Conservation (phyloP, 92 coral and sea anemone species). For the Parazoanthus darwini region DNA sequence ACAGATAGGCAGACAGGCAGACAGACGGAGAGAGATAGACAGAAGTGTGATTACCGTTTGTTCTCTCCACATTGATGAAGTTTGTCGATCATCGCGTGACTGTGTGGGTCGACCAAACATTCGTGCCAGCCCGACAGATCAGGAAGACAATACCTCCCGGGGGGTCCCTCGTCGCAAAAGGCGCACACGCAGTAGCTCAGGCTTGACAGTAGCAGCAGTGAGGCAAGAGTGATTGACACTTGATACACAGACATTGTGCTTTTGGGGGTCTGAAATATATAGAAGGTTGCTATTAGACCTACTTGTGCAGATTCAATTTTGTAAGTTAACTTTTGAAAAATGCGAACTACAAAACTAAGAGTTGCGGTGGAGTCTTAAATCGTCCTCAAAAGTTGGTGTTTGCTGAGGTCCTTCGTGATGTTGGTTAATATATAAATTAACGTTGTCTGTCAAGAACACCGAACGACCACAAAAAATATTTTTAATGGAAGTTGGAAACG, state of each 20-base stretch:
- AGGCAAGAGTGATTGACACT: not conserved
- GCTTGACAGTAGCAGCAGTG: constrained; percentile 31
- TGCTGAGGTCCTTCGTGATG: too few relatives aligned
- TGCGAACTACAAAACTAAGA: too few relatives aligned
- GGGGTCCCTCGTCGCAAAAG: constrained; percentile 58
- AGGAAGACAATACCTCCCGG: constrained; percentile 58
- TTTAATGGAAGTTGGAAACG: too few relatives aligned
- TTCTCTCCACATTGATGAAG: constrained; percentile 44
- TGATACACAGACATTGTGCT: constrained; percentile 3
- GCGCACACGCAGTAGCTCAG: constrained; percentile 45
- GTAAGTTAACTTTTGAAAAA: too few relatives aligned
- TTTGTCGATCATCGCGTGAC: constrained; percentile 50
- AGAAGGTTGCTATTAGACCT: not conserved
- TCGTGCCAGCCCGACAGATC: constrained; percentile 64
- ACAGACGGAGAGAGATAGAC: not conserved
- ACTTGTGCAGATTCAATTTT: not conserved
- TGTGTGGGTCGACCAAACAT: constrained; percentile 46
- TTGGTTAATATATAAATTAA: too few relatives aligned
- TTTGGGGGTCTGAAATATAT: not conserved
- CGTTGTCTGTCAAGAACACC: too few relatives aligned
- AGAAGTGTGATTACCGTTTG: constrained; percentile 11
- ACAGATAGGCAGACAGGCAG: not conserved
- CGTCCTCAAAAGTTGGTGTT: too few relatives aligned
- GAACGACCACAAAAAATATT: too few relatives aligned
- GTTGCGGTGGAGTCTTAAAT: too few relatives aligned